Conservation (phyloP, 1,140 invertebrate genomes). For the Microplitis demolitor region DNA sequence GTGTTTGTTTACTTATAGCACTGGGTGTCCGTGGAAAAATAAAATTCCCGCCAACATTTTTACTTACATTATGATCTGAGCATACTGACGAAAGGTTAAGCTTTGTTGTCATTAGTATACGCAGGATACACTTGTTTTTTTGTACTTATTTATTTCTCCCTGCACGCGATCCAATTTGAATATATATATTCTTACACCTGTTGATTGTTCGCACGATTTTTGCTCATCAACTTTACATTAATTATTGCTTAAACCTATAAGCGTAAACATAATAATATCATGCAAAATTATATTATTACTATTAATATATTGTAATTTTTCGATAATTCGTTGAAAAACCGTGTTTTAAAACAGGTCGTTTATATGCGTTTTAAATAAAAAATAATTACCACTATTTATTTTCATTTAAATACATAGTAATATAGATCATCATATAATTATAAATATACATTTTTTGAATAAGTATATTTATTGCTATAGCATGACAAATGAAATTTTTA, state of each 20-base stretch:
- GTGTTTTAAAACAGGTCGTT: too few species aligned
- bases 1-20: conserved; percentile 20
- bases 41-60: background rate
- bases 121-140: conserved; percentile 18
- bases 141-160: background rate
- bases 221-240: background rate
- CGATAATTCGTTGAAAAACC: too few species aligned
- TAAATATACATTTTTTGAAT: too few species aligned
- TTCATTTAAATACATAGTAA: background rate
- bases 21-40: background rate
- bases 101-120: conserved; percentile 7
- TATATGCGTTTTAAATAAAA: too few species aligned
- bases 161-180: conserved; percentile 24
- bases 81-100: conserved; percentile 9
- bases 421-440: background rate
- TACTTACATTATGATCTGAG: background rate
- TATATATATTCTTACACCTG: conserved; percentile 13
- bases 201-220: conserved; percentile 23
- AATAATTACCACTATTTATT: too few species aligned
- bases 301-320: too few species aligned
- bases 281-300: too few species aligned
- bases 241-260: background rate
- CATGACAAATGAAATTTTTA: too few species aligned
- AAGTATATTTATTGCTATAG: too few species aligned
- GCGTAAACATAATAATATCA: background rate